These are phyloP conservation scores for Rutpela maculata DNA, from an alignment of 2,888 invertebrate species.

Conservation along the genomic window DNA sequence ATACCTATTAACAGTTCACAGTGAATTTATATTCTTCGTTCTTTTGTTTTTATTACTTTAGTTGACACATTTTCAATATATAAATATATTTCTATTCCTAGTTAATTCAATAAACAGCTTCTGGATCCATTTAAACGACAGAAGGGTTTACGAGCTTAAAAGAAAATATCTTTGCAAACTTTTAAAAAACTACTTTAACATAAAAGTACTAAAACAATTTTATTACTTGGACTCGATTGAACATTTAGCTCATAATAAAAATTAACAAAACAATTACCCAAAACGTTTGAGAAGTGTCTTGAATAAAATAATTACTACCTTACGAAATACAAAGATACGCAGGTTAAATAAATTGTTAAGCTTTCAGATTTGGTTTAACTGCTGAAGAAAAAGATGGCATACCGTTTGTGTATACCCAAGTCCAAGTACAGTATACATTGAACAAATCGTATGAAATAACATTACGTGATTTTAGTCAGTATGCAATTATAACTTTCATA, in stretches of 20 bases:
- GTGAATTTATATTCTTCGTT: neutral
- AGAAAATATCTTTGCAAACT: slow-evolving; percentile 16
- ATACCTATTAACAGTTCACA: slow-evolving; percentile 40
- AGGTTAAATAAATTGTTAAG: too few relatives aligned
- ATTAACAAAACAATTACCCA: slow-evolving; percentile 8
- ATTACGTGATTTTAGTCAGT: too few relatives aligned
- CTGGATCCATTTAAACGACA: slow-evolving; percentile 47
- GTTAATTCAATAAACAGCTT: slow-evolving; percentile 49
- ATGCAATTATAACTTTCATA: too few relatives aligned
- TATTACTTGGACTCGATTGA: slow-evolving; percentile 3
- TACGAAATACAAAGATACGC: too few relatives aligned
- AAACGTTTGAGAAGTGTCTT: neutral
- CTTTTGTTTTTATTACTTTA: slow-evolving; percentile 53
- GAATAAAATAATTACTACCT: too few relatives aligned
- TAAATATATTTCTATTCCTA: neutral
- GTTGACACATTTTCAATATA: neutral
- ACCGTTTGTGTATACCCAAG: too few relatives aligned
- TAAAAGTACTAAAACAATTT: slow-evolving; percentile 24
- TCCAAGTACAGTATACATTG: too few relatives aligned
- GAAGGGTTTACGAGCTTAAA: slow-evolving; percentile 16
- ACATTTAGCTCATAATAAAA: slow-evolving; percentile 15
- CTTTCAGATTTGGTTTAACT: too few relatives aligned
- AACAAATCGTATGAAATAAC: too few relatives aligned
- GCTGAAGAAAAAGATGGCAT: too few relatives aligned
- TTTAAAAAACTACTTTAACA: slow-evolving; percentile 21